phyloP scores from a whole-genome alignment of 2,888 invertebrate species.

The Sminthurides aquaticus region DNA sequence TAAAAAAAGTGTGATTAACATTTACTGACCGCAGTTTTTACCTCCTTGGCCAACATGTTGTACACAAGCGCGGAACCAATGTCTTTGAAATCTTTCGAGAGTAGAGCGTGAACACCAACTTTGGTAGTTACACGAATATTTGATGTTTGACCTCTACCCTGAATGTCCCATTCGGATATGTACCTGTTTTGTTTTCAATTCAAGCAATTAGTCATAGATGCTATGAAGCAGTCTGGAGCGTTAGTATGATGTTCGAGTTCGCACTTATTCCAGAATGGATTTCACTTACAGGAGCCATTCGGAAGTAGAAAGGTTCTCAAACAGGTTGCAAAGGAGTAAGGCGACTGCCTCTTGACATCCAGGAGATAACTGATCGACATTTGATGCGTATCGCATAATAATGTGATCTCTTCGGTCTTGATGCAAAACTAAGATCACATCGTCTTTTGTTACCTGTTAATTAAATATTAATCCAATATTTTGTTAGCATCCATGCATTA shows the following conservation, averaged over 20 bases:
- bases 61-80: constrained; percentile 78
- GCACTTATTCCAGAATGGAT: not conserved
- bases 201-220: not conserved
- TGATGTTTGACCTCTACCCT: constrained; percentile 63
- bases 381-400: constrained; percentile 76
- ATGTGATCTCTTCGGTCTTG: constrained; percentile 83
- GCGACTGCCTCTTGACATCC: constrained; percentile 73
- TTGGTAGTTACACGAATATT: constrained; percentile 86
- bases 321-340: constrained; percentile 78
- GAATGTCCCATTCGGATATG: constrained; percentile 82
- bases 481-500: not conserved
- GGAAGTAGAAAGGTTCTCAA: constrained; percentile 77
- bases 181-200: constrained; percentile 49
- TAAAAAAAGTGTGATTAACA: constrained; percentile 43
- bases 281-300: constrained; percentile 67
- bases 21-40: constrained; percentile 93
- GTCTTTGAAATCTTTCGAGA: constrained; percentile 69
- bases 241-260: constrained; percentile 3
- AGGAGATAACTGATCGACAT: constrained; percentile 64
- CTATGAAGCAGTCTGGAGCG: not conserved
- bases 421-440: constrained; percentile 78
- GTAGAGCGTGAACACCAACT: constrained; percentile 75
- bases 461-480: constrained; percentile 24
- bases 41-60: constrained; percentile 57
- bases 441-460: constrained; percentile 58